Conservation (phyloP, 2,113 vertebrate genomes). For the Otolemur garnettii region DNA sequence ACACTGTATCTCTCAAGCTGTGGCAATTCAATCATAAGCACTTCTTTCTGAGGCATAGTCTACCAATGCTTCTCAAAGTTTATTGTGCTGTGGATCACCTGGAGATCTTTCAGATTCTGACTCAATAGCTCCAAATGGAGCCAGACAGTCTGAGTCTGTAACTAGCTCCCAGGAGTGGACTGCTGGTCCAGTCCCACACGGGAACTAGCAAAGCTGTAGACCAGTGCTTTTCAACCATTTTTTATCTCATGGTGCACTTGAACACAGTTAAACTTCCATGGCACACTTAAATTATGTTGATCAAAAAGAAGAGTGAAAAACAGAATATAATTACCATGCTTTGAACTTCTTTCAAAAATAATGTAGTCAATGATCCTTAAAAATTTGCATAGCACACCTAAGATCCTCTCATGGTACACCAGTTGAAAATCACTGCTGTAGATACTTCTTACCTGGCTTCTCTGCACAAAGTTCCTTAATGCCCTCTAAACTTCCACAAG, state of each 20-base stretch:
- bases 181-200: not conserved
- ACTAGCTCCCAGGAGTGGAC: not conserved
- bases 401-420: no score
- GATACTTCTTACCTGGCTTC: not conserved
- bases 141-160: not conserved
- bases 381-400: no score
- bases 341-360: no score
- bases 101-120: not conserved
- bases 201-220: not conserved
- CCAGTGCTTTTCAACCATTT: no score
- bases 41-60: not conserved
- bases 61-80: not conserved
- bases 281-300: no score
- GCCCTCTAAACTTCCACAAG: not conserved
- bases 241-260: no score
- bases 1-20: not conserved
- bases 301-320: no score
- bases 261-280: no score
- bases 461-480: not conserved
- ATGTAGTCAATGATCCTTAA: no score
- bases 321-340: no score
- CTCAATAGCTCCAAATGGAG: not conserved
- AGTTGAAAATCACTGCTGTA: no score
- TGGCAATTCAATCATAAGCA: not conserved
- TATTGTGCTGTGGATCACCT: not conserved